Evolutionary conservation across 1,140 invertebrate species (phyloP), one percentile per base, ranked within the genome.

Genomic region (Hyposmocoma kahamanoa): DNA sequence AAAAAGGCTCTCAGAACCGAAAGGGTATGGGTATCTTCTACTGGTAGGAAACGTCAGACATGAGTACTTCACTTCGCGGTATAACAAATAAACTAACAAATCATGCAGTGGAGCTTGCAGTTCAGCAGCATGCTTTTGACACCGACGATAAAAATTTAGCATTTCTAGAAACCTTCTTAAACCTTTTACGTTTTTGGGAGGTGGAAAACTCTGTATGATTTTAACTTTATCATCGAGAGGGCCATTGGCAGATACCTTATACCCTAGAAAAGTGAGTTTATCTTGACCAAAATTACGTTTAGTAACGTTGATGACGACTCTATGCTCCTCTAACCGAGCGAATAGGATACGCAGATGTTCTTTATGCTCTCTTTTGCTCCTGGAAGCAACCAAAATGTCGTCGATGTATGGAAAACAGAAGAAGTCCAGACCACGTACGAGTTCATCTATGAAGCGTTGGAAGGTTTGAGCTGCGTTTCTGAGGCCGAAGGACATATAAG

Each of bases 341-440:
- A 56, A 56, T 15, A 56, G 17, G n/a, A 18, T 6, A 11, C 39
- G 42, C 8, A 55, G 26, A 17, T 56, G 48, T 20, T 51, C 8
- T 20, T 15, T 18, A 30, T 56, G 48, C 26, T 42, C 36, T 10
- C 10, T 19, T 24, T 50, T 3, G 9, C 11, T 21, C 19, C 42
- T 42, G 6, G 34, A 47, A 30, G 17, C 32, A 20, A 56, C 19
- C 26, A 55, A 22, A 34, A 55, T 11, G 39, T 56, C 53, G 21
- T 56, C 48, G 3, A 56, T 20, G 26, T 42, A 56, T 30, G 46
- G 15, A 50, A 51, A 42, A 59, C 52, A 30, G 6, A 28, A 24
- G 66, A 52, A 19, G 64, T 54, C 49, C 82, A 85, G 56, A 79
- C 80, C 26, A 78, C 58, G 49, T 4, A 63, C 22, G 10, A 71